A percentile compares a stretch with the other conserved stretches of the same genome.
phyloP scores from a whole-genome alignment of 2,797 vertebrate species.

The Sparus aurata region DNA sequence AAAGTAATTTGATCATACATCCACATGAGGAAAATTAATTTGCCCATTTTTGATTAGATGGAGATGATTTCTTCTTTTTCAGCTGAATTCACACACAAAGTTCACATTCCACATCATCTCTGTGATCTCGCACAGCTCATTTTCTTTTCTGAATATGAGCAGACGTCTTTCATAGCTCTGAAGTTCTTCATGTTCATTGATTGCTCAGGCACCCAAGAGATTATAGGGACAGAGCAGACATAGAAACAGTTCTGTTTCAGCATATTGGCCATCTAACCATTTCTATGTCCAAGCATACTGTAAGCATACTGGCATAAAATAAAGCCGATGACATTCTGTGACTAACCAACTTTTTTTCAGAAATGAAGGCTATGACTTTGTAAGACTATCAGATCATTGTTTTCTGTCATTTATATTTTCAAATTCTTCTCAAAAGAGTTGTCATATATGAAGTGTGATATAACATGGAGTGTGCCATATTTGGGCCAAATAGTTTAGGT shows the following conservation, averaged over 20 bases:
- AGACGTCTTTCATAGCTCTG: background rate
- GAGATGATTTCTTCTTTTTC: background rate
- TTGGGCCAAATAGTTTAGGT: no score
- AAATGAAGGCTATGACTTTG: background rate
- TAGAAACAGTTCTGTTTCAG: background rate
- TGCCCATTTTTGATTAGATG: background rate
- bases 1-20: background rate
- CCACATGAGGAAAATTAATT: background rate
- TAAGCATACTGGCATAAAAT: no score
- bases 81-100: no score
- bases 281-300: no score
- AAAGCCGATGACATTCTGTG: no score
- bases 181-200: conserved; percentile 4
- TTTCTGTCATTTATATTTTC: no score
- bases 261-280: background rate
- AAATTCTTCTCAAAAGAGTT: no score
- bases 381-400: no score
- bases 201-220: background rate
- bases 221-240: background rate
- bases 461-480: no score
- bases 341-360: no score
- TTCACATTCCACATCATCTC: background rate
- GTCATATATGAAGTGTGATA: no score
- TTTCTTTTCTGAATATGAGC: conserved; percentile 3
- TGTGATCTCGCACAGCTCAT: background rate